These are phyloP conservation scores for Fragum sueziense DNA, from an alignment of 2,888 invertebrate species.

Conservation along the genomic window DNA sequence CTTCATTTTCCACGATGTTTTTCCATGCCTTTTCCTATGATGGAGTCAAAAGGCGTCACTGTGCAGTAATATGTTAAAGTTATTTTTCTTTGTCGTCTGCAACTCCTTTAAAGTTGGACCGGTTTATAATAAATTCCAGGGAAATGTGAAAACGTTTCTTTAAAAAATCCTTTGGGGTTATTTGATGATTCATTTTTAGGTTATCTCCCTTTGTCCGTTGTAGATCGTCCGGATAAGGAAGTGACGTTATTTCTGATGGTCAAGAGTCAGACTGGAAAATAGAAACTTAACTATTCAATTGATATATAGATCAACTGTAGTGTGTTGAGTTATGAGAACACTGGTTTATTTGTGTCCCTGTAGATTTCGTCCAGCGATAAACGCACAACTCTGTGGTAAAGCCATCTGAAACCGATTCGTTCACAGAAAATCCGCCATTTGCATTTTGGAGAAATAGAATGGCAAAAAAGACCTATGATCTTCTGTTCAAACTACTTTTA, in stretches of 20 bases:
- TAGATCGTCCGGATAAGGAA: conserved; percentile 66
- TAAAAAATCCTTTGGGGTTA: neutral
- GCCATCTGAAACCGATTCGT: neutral
- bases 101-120: too few relatives aligned
- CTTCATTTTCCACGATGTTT: too few relatives aligned
- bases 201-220: neutral
- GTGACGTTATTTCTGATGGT: conserved; percentile 61
- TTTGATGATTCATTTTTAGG: conserved; percentile 10
- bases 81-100: too few relatives aligned
- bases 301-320: neutral
- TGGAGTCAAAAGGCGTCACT: too few relatives aligned
- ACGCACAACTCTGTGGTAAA: neutral
- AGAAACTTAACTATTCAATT: neutral
- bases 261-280: neutral
- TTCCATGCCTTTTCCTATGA: too few relatives aligned
- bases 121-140: too few relatives aligned
- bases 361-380: neutral
- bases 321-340: neutral
- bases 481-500: conserved; percentile 80
- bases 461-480: conserved; percentile 74
- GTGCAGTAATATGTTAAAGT: too few relatives aligned
- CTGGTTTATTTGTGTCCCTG: neutral
- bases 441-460: conserved; percentile 39
- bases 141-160: too few relatives aligned
- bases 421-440: conserved; percentile 52